Evolutionary conservation across 2,888 invertebrate genomes (phyloP).

Genomic region (Microctonus hyperodae): DNA sequence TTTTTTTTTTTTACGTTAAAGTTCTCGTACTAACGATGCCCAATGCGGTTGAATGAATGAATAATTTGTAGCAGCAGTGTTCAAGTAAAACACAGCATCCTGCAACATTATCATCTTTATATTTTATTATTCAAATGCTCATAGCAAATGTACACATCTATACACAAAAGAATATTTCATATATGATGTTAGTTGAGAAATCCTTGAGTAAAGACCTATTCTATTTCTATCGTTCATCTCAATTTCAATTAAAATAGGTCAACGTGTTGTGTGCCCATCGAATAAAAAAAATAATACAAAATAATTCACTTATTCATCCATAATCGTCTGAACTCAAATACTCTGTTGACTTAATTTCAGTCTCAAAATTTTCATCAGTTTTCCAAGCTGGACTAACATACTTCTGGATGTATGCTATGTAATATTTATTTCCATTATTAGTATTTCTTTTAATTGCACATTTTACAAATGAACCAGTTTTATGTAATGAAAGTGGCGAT

Average conservation of each 20-base stretch:
- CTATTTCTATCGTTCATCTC: background rate
- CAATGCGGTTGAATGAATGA: background rate
- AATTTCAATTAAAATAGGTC: constrained; percentile 8
- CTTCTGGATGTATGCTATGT: constrained; percentile 51
- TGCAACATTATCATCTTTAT: background rate
- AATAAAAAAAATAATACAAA: background rate
- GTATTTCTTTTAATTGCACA: constrained; percentile 44
- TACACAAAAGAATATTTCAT: background rate
- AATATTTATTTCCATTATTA: constrained; percentile 46
- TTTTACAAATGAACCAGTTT: constrained; percentile 49
- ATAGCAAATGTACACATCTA: constrained; percentile 3
- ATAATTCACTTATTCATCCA: constrained; percentile 37
- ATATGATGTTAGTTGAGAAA: background rate
- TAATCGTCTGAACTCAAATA: constrained; percentile 43
- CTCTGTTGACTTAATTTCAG: constrained; percentile 32
- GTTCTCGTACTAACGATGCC: background rate
- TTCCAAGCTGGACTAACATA: constrained; percentile 47
- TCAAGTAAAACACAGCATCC: background rate
- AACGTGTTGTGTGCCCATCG: background rate
- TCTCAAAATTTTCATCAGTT: constrained; percentile 30
- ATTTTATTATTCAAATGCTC: constrained; percentile 3
- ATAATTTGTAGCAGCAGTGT: background rate
- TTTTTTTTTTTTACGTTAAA: background rate
- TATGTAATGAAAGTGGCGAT: constrained; percentile 48
- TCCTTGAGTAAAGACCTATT: background rate